phyloP scores from a whole-genome alignment of 1,140 invertebrate species.

The Leptoteleia sp. region DNA sequence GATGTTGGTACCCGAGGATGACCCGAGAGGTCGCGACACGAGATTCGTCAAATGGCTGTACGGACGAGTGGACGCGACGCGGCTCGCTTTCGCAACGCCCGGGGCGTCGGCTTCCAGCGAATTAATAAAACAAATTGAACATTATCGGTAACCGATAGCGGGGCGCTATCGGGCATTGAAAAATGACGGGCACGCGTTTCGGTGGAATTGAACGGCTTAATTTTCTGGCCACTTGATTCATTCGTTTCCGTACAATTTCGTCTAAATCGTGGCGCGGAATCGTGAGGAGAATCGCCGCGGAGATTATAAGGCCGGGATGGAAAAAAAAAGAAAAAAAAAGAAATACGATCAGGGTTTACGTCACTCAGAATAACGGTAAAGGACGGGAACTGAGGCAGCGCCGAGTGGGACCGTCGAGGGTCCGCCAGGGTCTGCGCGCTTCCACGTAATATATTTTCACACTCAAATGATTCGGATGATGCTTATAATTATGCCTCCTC shows the following conservation, averaged over 20 bases:
- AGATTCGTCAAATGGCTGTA: conserved; percentile 57
- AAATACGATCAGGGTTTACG: conserved; percentile 68
- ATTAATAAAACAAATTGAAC: too few species aligned
- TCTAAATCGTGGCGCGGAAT: conserved; percentile 65
- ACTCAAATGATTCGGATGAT: conserved; percentile 65
- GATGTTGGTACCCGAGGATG: conserved; percentile 41
- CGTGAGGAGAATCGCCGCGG: conserved; percentile 60
- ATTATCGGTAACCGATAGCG: too few species aligned
- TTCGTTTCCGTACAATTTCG: conserved; percentile 56
- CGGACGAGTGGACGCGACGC: conserved; percentile 6
- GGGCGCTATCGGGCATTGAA: too few species aligned
- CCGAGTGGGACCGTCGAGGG: conserved; percentile 57
- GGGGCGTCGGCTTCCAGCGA: too few species aligned
- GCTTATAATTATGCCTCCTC: conserved; percentile 61
- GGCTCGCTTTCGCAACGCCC: too few species aligned
- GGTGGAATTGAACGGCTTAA: too few species aligned
- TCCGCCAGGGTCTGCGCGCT: conserved; percentile 59
- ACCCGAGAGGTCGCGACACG: conserved; percentile 39
- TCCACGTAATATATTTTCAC: conserved; percentile 66
- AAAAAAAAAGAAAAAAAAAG: too few species aligned
- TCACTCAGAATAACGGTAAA: conserved; percentile 66
- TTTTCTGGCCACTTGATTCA: conserved; percentile 57
- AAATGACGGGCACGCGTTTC: too few species aligned
- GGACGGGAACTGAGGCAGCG: conserved; percentile 53
- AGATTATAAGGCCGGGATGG: conserved; percentile 60